These are phyloP conservation scores for Trachurus trachurus DNA, from an alignment of 2,797 vertebrate species.

Conservation along the genomic window DNA sequence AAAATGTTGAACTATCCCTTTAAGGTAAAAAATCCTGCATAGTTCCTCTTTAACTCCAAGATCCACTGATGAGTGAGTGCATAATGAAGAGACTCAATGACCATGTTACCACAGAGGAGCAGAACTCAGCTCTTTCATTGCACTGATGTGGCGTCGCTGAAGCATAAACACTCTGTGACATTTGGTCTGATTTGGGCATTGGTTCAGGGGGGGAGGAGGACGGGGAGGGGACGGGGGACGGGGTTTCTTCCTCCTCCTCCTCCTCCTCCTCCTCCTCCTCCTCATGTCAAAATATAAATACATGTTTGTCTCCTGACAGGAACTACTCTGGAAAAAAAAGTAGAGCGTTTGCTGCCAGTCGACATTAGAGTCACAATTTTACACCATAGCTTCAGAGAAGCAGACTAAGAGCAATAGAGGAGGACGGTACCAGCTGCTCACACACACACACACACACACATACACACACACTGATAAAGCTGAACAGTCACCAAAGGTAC, in stretches of 20 bases:
- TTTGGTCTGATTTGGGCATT: conserved; percentile 12
- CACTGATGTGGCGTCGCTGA: neutral
- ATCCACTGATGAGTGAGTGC: neutral
- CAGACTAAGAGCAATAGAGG: neutral
- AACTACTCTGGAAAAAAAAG: neutral
- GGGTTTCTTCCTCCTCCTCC: neutral
- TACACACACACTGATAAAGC: neutral
- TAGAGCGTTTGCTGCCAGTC: neutral
- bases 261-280: too few species aligned
- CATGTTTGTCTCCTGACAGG: neutral
- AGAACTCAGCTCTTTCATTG: neutral
- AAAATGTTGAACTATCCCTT: too few species aligned
- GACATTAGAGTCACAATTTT: neutral
- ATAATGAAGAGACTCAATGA: neutral
- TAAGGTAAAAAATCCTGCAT: too few species aligned
- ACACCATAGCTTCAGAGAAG: neutral
- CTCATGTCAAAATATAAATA: neutral
- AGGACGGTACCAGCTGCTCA: neutral
- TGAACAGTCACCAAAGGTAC: neutral
- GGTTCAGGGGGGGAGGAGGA: neutral
- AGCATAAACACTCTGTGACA: conserved; percentile 14
- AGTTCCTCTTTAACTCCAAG: neutral
- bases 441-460: neutral
- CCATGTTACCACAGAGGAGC: neutral
- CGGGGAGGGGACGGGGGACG: neutral